Conservation (phyloP, 1,140 invertebrate genomes). For the Drosophila eugracilis region DNA sequence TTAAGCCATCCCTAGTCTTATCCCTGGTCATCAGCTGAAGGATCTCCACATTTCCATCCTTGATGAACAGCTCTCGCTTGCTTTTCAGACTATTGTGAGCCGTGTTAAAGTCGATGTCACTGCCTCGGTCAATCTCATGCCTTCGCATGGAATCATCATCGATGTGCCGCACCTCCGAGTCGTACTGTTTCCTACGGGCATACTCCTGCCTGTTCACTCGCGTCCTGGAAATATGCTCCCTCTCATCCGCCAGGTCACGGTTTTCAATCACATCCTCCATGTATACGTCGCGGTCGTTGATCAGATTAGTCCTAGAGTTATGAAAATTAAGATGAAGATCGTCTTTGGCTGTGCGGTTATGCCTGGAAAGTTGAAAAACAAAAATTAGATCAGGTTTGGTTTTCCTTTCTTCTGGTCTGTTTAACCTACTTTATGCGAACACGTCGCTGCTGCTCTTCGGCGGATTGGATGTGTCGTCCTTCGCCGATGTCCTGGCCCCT, state of each 20-base stretch:
- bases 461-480: conserved; percentile 61
- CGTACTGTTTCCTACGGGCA: conserved; percentile 86
- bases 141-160: conserved; percentile 90
- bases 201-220: conserved; percentile 84
- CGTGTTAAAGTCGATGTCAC: conserved; percentile 87
- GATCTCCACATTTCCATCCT: conserved; percentile 93
- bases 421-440: conserved; percentile 75
- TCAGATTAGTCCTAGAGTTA: conserved; percentile 84
- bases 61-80: conserved; percentile 90
- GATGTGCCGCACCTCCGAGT: conserved; percentile 87
- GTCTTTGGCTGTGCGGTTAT: conserved; percentile 78
- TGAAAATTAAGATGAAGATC: conserved; percentile 80
- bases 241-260: conserved; percentile 80
- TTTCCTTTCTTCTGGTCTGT: rapidly evolving
- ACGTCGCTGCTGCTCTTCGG: conserved; percentile 74
- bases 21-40: conserved; percentile 91
- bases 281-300: conserved; percentile 87
- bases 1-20: conserved; percentile 56
- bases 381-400: not conserved
- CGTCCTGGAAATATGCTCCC: conserved; percentile 76
- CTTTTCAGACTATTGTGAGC: conserved; percentile 76
- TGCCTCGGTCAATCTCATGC: conserved; percentile 91
- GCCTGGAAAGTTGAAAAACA: conserved; percentile 36
- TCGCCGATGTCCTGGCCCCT: conserved; percentile 34
- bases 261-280: conserved; percentile 87